Percentiles rank a stretch among this genome's conserved stretches.
Conservation (phyloP, 2,888 invertebrate genomes). For the Polymixis flavicincta region DNA sequence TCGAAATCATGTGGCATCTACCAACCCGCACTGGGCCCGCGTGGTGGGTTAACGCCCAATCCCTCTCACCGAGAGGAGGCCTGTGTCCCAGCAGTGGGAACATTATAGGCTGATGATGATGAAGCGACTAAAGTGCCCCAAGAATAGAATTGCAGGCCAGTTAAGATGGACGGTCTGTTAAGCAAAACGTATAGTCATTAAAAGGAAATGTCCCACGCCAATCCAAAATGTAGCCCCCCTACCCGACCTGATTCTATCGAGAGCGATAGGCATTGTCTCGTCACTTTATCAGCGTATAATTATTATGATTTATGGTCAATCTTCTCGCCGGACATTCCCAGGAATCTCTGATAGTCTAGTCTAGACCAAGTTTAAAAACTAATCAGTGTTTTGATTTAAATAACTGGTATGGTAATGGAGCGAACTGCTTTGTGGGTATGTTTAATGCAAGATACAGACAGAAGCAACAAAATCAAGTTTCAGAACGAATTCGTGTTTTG, state of each 20-base stretch:
- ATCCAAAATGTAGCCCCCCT: neutral
- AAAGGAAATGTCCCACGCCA: conserved; percentile 4
- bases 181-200: neutral
- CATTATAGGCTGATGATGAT: too few species aligned
- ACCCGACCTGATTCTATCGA: conserved; percentile 47
- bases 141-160: neutral
- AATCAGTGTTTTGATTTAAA: conserved; percentile 22
- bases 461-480: too few species aligned
- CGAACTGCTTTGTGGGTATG: neutral
- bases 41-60: too few species aligned
- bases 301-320: conserved; percentile 59
- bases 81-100: too few species aligned
- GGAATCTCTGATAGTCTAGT: conserved; percentile 31
- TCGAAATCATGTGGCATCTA: too few species aligned
- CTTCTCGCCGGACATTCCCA: conserved; percentile 32
- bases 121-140: too few species aligned
- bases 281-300: conserved; percentile 55
- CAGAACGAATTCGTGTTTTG: conserved; percentile 26
- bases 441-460: neutral
- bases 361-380: conserved; percentile 16
- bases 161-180: neutral
- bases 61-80: too few species aligned
- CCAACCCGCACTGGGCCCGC: too few species aligned
- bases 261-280: conserved; percentile 48
- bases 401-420: conserved; percentile 8